phyloP scores from a whole-genome alignment of 92 coral and sea anemone genomes.

The Zoanthus sociatus region DNA sequence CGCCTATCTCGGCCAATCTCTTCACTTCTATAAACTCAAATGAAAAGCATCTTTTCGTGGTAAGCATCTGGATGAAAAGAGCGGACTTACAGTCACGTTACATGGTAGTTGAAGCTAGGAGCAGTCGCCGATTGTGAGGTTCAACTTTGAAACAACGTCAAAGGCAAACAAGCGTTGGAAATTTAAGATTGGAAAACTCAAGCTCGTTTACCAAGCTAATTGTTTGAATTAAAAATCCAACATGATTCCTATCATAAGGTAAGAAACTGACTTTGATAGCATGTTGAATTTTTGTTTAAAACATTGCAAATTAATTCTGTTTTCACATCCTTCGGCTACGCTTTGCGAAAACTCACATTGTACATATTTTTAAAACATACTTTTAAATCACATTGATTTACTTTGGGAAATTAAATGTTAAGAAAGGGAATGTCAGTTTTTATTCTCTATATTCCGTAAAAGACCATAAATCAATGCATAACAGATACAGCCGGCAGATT shows the following conservation, averaged over 20 bases:
- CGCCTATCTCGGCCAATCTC: background rate
- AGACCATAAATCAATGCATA: too few relatives aligned
- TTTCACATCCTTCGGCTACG: background rate
- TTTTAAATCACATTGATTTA: background rate
- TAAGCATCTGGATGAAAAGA: background rate
- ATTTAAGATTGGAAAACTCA: background rate
- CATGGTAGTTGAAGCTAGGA: background rate
- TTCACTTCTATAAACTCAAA: constrained; percentile 18
- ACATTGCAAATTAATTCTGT: background rate
- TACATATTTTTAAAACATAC: background rate
- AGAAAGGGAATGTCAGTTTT: background rate
- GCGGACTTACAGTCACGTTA: background rate
- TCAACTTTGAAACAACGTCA: background rate
- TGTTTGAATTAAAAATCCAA: background rate
- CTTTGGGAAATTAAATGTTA: background rate
- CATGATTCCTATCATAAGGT: constrained; percentile 18
- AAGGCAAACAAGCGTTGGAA: background rate
- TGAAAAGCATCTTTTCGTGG: constrained; percentile 8
- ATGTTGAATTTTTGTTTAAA: background rate
- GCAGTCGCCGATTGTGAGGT: background rate
- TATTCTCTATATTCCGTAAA: background rate
- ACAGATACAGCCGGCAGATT: too few relatives aligned
- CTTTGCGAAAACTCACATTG: background rate
- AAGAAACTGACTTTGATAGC: background rate
- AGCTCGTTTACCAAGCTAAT: background rate